These are phyloP conservation scores for Gadus chalcogrammus DNA, from an alignment of 2,113 vertebrate species.

Conservation along the genomic window DNA sequence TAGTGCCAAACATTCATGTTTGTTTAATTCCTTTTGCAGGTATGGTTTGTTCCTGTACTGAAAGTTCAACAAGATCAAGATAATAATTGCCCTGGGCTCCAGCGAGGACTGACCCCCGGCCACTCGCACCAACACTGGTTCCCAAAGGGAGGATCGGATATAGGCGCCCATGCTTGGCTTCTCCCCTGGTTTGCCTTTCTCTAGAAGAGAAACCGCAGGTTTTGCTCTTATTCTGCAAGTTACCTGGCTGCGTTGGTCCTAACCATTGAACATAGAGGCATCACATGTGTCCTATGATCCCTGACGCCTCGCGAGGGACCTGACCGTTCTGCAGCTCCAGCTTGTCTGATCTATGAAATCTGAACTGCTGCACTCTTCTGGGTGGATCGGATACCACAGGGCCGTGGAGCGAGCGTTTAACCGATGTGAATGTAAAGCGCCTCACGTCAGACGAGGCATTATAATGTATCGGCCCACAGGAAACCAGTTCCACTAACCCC, in stretches of 20 bases:
- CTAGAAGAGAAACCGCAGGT: too few species aligned
- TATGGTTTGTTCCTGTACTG: too few species aligned
- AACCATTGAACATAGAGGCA: slow-evolving; percentile 11
- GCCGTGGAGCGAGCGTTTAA: slow-evolving; percentile 47
- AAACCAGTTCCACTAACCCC: slow-evolving; percentile 53
- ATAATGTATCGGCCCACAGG: slow-evolving; percentile 48
- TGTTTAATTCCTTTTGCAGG: too few species aligned
- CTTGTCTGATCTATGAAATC: slow-evolving; percentile 60
- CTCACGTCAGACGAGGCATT: slow-evolving; percentile 34
- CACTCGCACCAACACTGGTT: too few species aligned
- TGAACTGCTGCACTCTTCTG: slow-evolving; percentile 27
- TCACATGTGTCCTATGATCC: slow-evolving; percentile 17
- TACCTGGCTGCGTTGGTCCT: neutral
- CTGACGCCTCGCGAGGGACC: slow-evolving; percentile 12
- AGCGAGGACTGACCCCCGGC: too few species aligned
- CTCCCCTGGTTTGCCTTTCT: neutral
- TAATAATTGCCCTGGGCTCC: too few species aligned
- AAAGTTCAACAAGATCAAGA: too few species aligned
- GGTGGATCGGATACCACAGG: slow-evolving; percentile 21
- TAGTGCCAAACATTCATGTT: too few species aligned
- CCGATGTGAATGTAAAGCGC: slow-evolving; percentile 48
- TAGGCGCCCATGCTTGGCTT: slow-evolving; percentile 26
- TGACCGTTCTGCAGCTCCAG: slow-evolving; percentile 19
- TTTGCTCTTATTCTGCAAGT: too few species aligned
- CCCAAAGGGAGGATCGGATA: too few species aligned